These are phyloP conservation scores for Ditylenchus dipsaci DNA, from an alignment of 1,140 invertebrate genomes.

Conservation along the genomic window DNA sequence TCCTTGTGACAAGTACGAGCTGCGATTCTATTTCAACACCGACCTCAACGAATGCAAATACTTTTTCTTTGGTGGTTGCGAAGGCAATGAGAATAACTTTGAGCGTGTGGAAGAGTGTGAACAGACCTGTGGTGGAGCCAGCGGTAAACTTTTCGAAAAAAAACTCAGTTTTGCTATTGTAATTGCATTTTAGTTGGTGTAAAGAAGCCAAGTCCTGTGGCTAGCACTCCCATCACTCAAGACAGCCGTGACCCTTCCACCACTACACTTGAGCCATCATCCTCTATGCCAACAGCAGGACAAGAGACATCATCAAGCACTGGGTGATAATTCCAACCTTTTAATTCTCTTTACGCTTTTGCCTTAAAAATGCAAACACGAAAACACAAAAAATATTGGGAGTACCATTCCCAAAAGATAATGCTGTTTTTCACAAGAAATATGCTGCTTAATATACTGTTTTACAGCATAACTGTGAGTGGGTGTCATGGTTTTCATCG, in stretches of 20 bases:
- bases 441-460: no score
- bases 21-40: conserved; percentile 55
- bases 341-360: no score
- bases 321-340: no score
- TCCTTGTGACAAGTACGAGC: conserved; percentile 55
- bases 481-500: no score
- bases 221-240: conserved; percentile 21
- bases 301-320: background rate
- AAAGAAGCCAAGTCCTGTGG: background rate
- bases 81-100: conserved; percentile 78
- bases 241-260: background rate
- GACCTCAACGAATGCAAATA: conserved; percentile 65
- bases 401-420: no score
- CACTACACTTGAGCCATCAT: conserved; percentile 8
- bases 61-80: conserved; percentile 71
- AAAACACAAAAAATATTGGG: no score
- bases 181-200: conserved; percentile 1
- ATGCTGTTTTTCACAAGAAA: no score
- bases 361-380: no score
- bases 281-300: conserved; percentile 6
- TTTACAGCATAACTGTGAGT: no score
- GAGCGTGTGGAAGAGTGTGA: conserved; percentile 76
- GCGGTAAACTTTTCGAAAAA: conserved; percentile 8
- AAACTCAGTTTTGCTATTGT: background rate
- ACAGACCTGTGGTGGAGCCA: conserved; percentile 67